Conservation (phyloP, 2,797 vertebrate species). For the Psittacula echo region DNA sequence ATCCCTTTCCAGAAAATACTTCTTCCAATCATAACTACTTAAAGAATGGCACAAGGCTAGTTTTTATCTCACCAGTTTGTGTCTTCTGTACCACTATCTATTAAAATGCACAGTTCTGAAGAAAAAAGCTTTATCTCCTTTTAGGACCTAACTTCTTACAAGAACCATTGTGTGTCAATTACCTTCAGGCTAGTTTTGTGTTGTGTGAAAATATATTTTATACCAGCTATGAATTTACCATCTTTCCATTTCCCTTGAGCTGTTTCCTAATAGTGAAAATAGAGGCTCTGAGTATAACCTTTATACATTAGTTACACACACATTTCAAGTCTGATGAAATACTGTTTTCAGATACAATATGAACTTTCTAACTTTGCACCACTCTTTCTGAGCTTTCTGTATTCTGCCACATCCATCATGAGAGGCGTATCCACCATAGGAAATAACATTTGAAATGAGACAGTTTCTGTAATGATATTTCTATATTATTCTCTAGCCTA, state of each 20-base stretch:
- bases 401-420: background rate
- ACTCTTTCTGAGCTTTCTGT: background rate
- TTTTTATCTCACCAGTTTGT: background rate
- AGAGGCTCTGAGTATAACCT: background rate
- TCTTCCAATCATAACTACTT: background rate
- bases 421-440: background rate
- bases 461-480: constrained; percentile 11
- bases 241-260: background rate
- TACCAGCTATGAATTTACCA: background rate
- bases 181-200: background rate
- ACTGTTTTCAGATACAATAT: background rate
- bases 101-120: background rate
- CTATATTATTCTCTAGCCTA: background rate
- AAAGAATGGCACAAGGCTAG: background rate
- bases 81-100: background rate
- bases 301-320: background rate
- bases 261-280: background rate
- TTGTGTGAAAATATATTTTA: background rate
- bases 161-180: background rate
- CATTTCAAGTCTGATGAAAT: background rate
- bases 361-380: background rate
- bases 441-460: background rate
- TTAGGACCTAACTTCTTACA: background rate
- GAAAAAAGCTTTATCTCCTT: background rate
- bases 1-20: background rate